Conservation (phyloP, 2,113 vertebrate genomes). For the Eublepharis macularius region DNA sequence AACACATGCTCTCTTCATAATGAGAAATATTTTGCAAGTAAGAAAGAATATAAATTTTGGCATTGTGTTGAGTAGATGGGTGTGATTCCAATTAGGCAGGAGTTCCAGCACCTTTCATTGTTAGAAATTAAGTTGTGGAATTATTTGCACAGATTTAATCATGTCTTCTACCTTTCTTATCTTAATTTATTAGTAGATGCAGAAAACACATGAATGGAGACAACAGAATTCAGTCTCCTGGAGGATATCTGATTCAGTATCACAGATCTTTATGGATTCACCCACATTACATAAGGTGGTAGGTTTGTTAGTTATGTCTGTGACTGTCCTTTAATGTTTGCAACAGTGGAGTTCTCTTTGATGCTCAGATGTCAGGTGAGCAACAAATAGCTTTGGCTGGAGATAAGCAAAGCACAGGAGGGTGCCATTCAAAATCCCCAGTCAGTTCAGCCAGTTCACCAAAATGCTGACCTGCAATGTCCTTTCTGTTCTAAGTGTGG, state of each 20-base stretch:
- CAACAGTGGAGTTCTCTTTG: slow-evolving; percentile 28
- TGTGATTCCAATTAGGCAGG: neutral
- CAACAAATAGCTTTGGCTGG: slow-evolving; percentile 43
- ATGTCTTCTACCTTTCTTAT: slow-evolving; percentile 34
- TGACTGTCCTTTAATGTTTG: slow-evolving; percentile 39
- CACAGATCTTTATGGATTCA: slow-evolving; percentile 58
- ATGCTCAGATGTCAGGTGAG: slow-evolving; percentile 38
- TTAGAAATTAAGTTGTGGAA: neutral
- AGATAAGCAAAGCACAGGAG: slow-evolving; percentile 12
- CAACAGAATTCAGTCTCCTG: slow-evolving; percentile 63
- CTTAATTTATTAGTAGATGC: slow-evolving; percentile 52
- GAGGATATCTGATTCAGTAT: slow-evolving; percentile 51
- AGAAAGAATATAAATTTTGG: neutral
- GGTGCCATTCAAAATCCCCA: slow-evolving; percentile 16
- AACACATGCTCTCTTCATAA: neutral
- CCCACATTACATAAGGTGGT: slow-evolving; percentile 51
- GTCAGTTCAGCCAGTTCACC: slow-evolving; percentile 37
- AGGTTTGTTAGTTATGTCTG: slow-evolving; percentile 22
- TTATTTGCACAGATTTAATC: neutral
- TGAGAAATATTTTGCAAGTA: neutral
- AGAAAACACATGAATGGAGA: slow-evolving; percentile 57
- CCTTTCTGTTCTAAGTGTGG: slow-evolving; percentile 35
- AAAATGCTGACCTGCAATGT: slow-evolving; percentile 31
- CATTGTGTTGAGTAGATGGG: neutral
- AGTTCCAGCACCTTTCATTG: neutral